Evolutionary conservation across 2,113 vertebrate genomes (phyloP).

Genomic region (Ciconia stormi): DNA sequence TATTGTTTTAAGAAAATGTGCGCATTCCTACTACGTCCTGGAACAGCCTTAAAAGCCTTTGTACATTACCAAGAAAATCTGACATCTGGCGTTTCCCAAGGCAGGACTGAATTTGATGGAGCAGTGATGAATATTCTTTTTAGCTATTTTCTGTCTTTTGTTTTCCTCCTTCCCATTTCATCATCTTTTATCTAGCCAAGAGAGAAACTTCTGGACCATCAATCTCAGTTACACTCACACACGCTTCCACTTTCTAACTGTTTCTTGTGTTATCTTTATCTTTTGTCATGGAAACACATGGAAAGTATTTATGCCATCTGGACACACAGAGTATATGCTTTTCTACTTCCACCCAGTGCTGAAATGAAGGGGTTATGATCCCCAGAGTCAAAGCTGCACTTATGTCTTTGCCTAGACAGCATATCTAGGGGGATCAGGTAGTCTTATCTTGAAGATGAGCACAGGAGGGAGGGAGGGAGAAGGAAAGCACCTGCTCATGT

Average conservation of each 20-base stretch:
- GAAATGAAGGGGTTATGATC: constrained; percentile 10
- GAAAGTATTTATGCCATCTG: constrained; percentile 52
- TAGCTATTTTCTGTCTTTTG: background rate
- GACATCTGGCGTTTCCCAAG: background rate
- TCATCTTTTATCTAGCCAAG: constrained; percentile 13
- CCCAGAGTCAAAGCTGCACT: background rate
- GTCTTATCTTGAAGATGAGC: background rate
- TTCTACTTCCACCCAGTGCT: background rate
- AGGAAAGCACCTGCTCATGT: background rate
- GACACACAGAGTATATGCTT: background rate
- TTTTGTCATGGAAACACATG: constrained; percentile 58
- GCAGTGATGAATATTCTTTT: background rate
- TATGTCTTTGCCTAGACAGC: background rate
- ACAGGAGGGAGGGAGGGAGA: background rate
- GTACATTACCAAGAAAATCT: background rate
- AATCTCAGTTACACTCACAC: background rate
- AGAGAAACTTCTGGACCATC: constrained; percentile 40
- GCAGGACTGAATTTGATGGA: background rate
- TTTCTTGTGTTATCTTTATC: constrained; percentile 52
- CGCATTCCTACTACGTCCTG: background rate
- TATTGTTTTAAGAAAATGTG: background rate
- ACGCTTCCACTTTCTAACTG: constrained; percentile 12
- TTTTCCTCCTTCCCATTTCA: background rate
- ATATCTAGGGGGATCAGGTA: background rate
- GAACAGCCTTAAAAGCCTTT: background rate